Base-by-base conservation (phyloP, 2,113 vertebrate species). In the Vombatus ursinus region DNA sequence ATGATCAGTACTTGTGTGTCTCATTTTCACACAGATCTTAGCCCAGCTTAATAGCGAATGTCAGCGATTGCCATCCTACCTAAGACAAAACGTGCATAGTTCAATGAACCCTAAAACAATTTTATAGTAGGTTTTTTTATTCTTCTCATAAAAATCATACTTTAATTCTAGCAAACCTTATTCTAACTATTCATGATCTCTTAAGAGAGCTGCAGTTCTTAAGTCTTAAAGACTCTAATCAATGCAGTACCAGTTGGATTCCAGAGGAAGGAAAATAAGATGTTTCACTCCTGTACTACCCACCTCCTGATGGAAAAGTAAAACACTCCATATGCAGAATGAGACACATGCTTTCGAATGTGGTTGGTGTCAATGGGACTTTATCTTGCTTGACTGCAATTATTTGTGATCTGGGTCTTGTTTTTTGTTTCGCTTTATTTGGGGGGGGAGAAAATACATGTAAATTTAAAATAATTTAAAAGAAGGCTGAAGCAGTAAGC, bases 81-180 rank as follows among this genome's bases (percentile, higher is more conserved):
- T 93, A 61, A 95, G 91, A 96, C 94, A 84, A 94, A 95, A 90
- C 57, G 91, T 3, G 23, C 28, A 96, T 90, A 96, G 52, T 94
- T 96, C 68, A 50, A 92, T 61, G 92, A 97, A 97, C 90, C 91
- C n/a, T 90, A 24, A 97, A 97, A 1, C 53, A 97, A 96, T 98
- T 97, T 96, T 96, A 92, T 89, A 95, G 54, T 44, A 97, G 89
- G 93, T 9, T 96, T 97, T 93, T 54, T 92, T 97, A 94, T 95
- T 98, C n/a, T 97, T 2, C 92, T 97, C 93, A 96, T 97, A 97
- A 97, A 98, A 96, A 48, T 89, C 52, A 92, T 96, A 96, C 93
- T 97, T 98, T 95, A 98, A 97, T 97, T 96, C 92, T 96, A 52
- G 89, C 92, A 97, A 98, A 51, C 26, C 92, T 95, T 98, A 98